These are phyloP conservation scores for Agonopterix arenella DNA, from an alignment of 2,888 invertebrate species.

Conservation along the genomic window DNA sequence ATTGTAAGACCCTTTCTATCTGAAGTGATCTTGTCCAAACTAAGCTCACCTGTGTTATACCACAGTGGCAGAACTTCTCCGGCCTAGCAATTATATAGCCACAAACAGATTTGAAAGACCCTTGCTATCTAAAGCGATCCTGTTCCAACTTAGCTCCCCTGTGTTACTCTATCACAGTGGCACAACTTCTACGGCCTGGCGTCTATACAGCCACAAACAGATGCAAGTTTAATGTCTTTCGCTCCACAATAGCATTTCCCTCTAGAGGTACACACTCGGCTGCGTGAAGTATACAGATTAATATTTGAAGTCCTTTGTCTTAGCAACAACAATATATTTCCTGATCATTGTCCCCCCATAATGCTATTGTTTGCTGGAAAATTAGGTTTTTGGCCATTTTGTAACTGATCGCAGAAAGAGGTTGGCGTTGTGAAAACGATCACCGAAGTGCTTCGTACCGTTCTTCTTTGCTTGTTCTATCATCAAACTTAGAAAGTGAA, in stretches of 20 bases:
- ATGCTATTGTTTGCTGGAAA: not conserved
- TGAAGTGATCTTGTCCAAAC: too few relatives aligned
- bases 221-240: conserved; percentile 62
- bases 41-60: too few relatives aligned
- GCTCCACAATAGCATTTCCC: conserved; percentile 20
- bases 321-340: conserved; percentile 3
- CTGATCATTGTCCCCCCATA: not conserved
- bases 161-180: conserved; percentile 8
- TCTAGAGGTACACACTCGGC: conserved; percentile 1
- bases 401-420: too few relatives aligned
- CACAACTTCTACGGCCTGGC: conserved; percentile 39
- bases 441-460: too few relatives aligned
- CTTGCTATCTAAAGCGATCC: too few relatives aligned
- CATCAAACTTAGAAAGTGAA: too few relatives aligned
- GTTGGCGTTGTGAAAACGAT: too few relatives aligned
- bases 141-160: not conserved
- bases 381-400: not conserved
- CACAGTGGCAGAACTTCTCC: too few relatives aligned
- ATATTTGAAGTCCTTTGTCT: conserved; percentile 10
- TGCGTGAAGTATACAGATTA: conserved; percentile 8
- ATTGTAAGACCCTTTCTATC: too few relatives aligned
- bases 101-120: too few relatives aligned
- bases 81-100: too few relatives aligned
- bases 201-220: conserved; percentile 56
- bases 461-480: too few relatives aligned